Base-by-base conservation (phyloP, 2,797 vertebrate genomes). In the Alectoris magna region DNA sequence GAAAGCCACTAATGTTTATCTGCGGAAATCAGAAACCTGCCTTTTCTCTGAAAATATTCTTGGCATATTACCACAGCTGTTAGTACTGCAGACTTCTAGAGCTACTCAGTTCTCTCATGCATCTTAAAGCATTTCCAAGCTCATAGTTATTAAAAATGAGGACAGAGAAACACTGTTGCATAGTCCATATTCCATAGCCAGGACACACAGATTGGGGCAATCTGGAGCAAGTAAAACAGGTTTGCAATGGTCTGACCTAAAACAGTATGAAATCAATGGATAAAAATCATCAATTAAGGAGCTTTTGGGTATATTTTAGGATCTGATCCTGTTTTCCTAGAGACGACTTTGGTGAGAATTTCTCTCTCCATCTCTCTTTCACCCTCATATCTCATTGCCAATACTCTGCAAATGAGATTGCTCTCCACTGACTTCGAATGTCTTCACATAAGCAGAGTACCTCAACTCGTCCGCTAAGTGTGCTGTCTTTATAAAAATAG, bases 11-110 rank as follows among this genome's bases (percentile, higher is more conserved):
- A 69, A 81, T 29, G 22, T 86, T 94, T 88, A 29, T 11, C 2
- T 49, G 19, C 56, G 31, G 18, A 88, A 84, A 90, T 90, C 67
- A 62, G 26, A 86, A 90, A 76, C 24, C 14, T 60, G 7, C 27
- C 31, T 84, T 88, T 94, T 84, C 24, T 55, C 19, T 66, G 31
- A 70, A 5, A 10, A 16, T 70, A 39, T 63, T 44, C 48, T 68
- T 82, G 34, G 68, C 53, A 70, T 76, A 87, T 94, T 49, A 44
- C 22, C 22, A 8, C 22, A 56, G 4, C 15, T 87, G 78, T 70
- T 71, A 60, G 11, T 67, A 8, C 68, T 26, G 21, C 48, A 68
- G 26, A 64, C 4, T 82, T 78, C 13, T 29, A 64, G 41, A 58
- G 7, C 26, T 49, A 10, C 49, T 82, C 70, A 19, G 46, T 36